phyloP scores from a whole-genome alignment of 92 coral and sea anemone genomes.

The Chrysogorgia sp. region DNA sequence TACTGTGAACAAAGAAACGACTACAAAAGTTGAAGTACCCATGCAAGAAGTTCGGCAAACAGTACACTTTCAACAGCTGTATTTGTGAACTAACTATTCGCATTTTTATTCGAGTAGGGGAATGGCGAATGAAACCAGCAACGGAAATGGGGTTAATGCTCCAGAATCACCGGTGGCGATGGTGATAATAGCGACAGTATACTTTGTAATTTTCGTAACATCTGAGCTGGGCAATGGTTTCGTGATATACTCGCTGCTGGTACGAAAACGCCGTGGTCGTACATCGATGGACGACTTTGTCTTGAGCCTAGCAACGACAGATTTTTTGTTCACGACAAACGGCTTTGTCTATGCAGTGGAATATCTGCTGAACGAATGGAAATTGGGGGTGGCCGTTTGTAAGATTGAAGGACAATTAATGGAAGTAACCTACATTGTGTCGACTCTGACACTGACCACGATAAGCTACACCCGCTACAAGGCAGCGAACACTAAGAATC shows the following conservation, averaged over 20 bases:
- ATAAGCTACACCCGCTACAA: conserved; percentile 72
- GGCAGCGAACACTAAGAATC: conserved; percentile 55
- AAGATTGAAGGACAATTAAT: background rate
- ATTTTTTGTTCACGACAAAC: conserved; percentile 8
- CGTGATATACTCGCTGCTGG: background rate
- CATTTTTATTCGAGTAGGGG: no score
- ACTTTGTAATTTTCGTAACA: background rate
- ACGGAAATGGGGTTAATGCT: no score
- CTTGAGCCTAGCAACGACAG: conserved; percentile 7
- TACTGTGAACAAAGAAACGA: no score
- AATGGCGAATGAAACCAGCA: no score
- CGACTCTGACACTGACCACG: conserved; percentile 73
- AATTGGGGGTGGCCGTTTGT: conserved; percentile 1
- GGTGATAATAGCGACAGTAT: background rate
- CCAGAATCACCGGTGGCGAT: background rate
- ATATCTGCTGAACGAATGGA: conserved; percentile 25
- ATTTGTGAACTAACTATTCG: no score
- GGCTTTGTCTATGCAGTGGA: background rate
- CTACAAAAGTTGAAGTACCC: no score
- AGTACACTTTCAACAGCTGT: no score
- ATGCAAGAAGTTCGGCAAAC: no score
- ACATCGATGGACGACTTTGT: conserved; percentile 2
- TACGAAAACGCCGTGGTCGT: conserved; percentile 1
- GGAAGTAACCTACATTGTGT: conserved; percentile 72
- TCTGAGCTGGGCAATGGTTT: conserved; percentile 27